phyloP scores from a whole-genome alignment of 2,888 invertebrate species.

The Diaprepes abbreviatus region DNA sequence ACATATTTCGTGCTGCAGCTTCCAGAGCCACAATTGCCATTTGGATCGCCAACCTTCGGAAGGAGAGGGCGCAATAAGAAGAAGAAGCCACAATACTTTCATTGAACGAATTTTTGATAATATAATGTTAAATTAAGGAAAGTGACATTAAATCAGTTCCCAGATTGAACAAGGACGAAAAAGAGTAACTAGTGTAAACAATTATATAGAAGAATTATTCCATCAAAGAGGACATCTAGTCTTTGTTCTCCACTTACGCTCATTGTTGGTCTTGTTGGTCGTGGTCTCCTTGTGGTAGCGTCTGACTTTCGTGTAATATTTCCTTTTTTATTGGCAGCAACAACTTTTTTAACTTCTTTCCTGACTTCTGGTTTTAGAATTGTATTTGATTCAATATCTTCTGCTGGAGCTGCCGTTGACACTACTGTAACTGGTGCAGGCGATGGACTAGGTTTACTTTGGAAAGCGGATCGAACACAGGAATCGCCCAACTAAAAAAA shows the following conservation, averaged over 20 bases:
- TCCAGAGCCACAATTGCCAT: no score
- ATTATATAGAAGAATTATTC: no score
- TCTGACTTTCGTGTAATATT: slow-evolving; percentile 14
- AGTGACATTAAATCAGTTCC: no score
- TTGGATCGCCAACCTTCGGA: no score
- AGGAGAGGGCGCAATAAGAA: no score
- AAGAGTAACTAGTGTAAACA: no score
- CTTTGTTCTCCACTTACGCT: slow-evolving; percentile 6
- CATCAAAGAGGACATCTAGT: no score
- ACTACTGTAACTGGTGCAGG: slow-evolving; percentile 51
- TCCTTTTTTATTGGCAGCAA: slow-evolving; percentile 1
- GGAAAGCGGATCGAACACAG: slow-evolving; percentile 71
- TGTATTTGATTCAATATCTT: slow-evolving; percentile 53
- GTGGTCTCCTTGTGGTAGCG: not conserved
- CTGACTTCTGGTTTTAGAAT: slow-evolving; percentile 27
- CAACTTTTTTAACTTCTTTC: slow-evolving; percentile 25
- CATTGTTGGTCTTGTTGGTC: slow-evolving; percentile 5
- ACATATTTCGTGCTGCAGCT: no score
- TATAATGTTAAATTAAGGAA: no score
- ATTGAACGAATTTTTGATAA: no score
- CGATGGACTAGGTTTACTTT: slow-evolving; percentile 57
- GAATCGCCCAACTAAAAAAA: slow-evolving; percentile 70
- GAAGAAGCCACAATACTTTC: no score
- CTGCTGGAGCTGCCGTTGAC: slow-evolving; percentile 53
- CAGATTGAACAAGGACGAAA: no score